Evolutionary conservation across 2,888 invertebrate genomes (phyloP), one percentile per base, ranked within the genome.

Genomic region (Sinhomidia bicolor): DNA sequence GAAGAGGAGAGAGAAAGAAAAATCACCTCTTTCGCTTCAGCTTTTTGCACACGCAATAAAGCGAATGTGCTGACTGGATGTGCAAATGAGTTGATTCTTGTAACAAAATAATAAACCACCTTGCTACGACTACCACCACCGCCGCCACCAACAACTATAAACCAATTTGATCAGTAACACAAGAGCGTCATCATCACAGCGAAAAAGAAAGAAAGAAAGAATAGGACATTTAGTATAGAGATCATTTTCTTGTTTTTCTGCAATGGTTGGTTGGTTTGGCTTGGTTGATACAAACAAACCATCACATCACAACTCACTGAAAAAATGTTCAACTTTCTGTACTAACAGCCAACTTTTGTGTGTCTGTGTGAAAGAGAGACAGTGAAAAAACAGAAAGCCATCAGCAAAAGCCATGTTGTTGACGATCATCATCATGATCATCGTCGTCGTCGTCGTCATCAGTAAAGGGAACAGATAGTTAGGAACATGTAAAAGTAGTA

Each of bases 281-380:
- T n/a, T n/a, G n/a, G n/a, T n/a, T n/a, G n/a, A n/a, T 47, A 47
- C 14, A 51, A 36, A 81, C 23, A 41, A 23, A 47, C 83, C 71
- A 26, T 51, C 65, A 65, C 57, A 71, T 47, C 29, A 81, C 81
- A n/a, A n/a, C n/a, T n/a, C 65, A 57, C 54, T 71, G 71, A 71
- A 86, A 86, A 79, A 80, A 57, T 85, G 68, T 20, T 65, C 78
- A 78, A 85, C 85, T 79, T 68, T 79, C 79, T 74, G 78, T 54
- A 78, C 76, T 47, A 74, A 62, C 68, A 80, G 85, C 85, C 65
- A 86, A 86, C n/a, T 65, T 68, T 65, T 85, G 51, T 85, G 60
- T 78, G 7, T 14, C 1, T 29, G 26, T 32, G 79, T 5, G 71
- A 65, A 17, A 4, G 23, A 12, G n/a, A 14, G 29, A 78, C 32